Evolutionary conservation across 2,113 vertebrate species (phyloP), one percentile per base, ranked within the genome.

Genomic region (Sula dactylatra): DNA sequence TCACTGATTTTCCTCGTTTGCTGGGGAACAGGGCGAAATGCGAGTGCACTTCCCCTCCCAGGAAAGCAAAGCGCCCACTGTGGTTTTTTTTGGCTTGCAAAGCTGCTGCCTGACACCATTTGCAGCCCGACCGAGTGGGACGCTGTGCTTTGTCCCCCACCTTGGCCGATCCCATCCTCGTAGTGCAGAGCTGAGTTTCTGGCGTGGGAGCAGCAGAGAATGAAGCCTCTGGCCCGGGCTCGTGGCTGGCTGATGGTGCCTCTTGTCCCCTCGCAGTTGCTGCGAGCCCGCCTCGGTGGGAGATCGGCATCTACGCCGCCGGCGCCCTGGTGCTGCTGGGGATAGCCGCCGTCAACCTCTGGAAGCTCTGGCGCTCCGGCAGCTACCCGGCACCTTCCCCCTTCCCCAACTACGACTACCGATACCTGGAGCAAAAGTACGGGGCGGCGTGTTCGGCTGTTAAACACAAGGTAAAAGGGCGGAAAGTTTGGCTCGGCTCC

Each of bases 381-480:
- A 98, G 97, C 70, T 99, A 99, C 96, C 99, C 99, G 1, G 97
- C 99, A 3, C 99, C 99, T 6, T 99, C 99, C 7, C 99, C 99
- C 0, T 99, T 99, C 96, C 99, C 99, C 11, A 99, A 99, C 98
- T 99, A 99, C 17, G 99, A 99, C 98, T 99, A 99, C 96, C 98
- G 99, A 12, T 99, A 99, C 95, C 99, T 99, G 69, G 98, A 99
- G 97, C 98, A 99, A 78, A 99, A 99, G 95, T 99, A 99, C 40
- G 99, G 99, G 29, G 98, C 97, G 11, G 98, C 98, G 19, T 98
- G 96, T 62, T 91, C 97, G 0, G 98, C 99, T 70, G 96, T 97
- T 94, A 98, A 98, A 66, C 98, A 97, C 77, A 99, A 99, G 99
- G 99, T 99, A 86, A 73, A 24, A 4, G 12, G 40, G 24, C 0